Evolutionary conservation across 2,888 invertebrate species (phyloP).

Genomic region (Ditylenchus weischeri): DNA sequence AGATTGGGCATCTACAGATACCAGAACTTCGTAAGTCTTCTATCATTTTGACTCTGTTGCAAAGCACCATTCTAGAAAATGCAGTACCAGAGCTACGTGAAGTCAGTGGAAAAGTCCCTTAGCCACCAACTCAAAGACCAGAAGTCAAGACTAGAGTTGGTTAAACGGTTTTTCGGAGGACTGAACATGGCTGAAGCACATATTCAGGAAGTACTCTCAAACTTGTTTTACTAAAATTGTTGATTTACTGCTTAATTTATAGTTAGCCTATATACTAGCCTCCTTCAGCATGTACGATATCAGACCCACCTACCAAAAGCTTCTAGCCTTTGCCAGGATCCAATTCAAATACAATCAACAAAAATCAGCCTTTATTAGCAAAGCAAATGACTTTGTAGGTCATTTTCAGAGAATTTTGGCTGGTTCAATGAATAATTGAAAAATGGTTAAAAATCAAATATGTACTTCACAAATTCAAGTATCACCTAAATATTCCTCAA

Average conservation of each 20-base stretch:
- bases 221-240: no score
- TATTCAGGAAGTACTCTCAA: neutral
- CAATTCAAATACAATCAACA: neutral
- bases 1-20: no score
- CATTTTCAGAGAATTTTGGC: neutral
- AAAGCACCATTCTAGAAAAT: neutral
- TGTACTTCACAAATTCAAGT: no score
- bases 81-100: constrained; percentile 2
- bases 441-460: no score
- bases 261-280: neutral
- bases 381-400: neutral
- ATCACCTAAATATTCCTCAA: no score
- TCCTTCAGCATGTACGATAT: constrained; percentile 5
- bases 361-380: neutral
- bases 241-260: no score
- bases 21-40: no score
- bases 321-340: neutral
- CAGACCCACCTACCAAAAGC: neutral
- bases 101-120: neutral
- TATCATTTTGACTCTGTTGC: no score
- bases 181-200: neutral
- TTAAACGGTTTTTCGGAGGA: neutral
- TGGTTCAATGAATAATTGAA: neutral
- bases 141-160: neutral
- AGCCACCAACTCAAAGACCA: constrained; percentile 2